Base-by-base conservation (phyloP, 2,888 invertebrate genomes). In the Oscheius sp. region DNA sequence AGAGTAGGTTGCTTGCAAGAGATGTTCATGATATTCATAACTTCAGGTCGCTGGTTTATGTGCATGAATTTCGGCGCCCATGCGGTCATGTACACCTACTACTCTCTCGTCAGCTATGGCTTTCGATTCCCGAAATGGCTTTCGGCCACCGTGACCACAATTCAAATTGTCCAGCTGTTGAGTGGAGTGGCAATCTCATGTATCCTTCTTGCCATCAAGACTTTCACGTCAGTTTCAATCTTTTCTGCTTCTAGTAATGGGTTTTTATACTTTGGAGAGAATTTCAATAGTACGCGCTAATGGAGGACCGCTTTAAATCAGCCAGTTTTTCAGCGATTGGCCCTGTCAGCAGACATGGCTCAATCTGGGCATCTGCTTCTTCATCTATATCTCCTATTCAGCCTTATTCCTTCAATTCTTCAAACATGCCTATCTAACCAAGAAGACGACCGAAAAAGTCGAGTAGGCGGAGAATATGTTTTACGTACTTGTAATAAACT, bases 21-120 rank as follows among this genome's bases (percentile, higher is more conserved):
- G 21, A 21, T 21, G 21, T 21, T 0, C 21, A 21, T 21, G 21
- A 21, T 21, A 21, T 21, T 21, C 21, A 21, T 21, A 21, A 21
- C 51, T 50, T 48, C 68, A 29, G 68, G 68, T 11, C 68, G 59
- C 35, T 65, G 63, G 63, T 73, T 73, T 33, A 73, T 63, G 51
- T 73, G 33, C 51, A 73, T 73, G 73, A 73, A 73, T 21, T 65
- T 73, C 29, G 73, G 55, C 5, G 73, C 73, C 53, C 73, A 73
- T 55, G 55, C 73, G 33, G 55, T 65, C 1, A 73, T 73, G 73
- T 73, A 65, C 57, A 55, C 73, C 21, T 73, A 73, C 55, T 73
- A 65, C 48, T 21, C 65, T 4, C 42, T 65, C 32, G 37, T 47
- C 48, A 58, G 57, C 33, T 58, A 32, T 47, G 73, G 73, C 13